These are phyloP conservation scores for Neodiprion virginianus DNA, from an alignment of 1,140 invertebrate species.

Conservation along the genomic window DNA sequence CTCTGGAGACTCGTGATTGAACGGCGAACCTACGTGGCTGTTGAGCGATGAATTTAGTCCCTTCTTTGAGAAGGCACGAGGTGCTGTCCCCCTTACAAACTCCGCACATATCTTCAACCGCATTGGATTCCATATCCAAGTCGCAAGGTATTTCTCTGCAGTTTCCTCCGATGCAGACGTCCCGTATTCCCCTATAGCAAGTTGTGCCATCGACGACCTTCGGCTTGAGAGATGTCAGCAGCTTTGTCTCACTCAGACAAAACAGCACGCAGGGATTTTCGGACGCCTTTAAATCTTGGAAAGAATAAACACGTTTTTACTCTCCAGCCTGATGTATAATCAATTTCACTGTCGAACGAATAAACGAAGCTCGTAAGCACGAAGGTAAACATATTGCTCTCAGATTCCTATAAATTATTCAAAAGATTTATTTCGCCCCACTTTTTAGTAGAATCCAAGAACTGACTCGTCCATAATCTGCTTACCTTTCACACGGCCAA, in stretches of 20 bases:
- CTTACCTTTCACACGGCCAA: background rate
- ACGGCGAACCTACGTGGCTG: slow-evolving; percentile 16
- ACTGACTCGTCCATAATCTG: too few relatives aligned
- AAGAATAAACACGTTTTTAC: background rate
- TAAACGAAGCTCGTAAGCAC: too few relatives aligned
- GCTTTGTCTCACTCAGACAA: slow-evolving; percentile 59
- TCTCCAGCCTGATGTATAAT: background rate
- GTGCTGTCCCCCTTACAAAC: slow-evolving; percentile 69
- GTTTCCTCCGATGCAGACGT: slow-evolving; percentile 62
- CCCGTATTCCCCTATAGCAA: slow-evolving; percentile 58
- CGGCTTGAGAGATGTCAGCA: slow-evolving; percentile 47
- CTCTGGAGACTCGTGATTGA: too few relatives aligned
- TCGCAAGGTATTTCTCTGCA: slow-evolving; percentile 67
- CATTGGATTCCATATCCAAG: slow-evolving; percentile 65
- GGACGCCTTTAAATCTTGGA: slow-evolving; percentile 35
- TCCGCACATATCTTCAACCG: slow-evolving; percentile 68
- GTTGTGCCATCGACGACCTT: slow-evolving; percentile 60
- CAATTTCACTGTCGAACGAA: background rate
- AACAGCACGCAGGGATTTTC: slow-evolving; percentile 62
- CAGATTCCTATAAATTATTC: too few relatives aligned
- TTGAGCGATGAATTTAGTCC: slow-evolving; percentile 25
- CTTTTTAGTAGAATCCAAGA: too few relatives aligned
- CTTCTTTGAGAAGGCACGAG: slow-evolving; percentile 55
- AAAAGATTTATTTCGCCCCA: too few relatives aligned
- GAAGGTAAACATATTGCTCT: too few relatives aligned